Evolutionary conservation across 2,888 invertebrate genomes (phyloP).

Genomic region (Xanthia togata): DNA sequence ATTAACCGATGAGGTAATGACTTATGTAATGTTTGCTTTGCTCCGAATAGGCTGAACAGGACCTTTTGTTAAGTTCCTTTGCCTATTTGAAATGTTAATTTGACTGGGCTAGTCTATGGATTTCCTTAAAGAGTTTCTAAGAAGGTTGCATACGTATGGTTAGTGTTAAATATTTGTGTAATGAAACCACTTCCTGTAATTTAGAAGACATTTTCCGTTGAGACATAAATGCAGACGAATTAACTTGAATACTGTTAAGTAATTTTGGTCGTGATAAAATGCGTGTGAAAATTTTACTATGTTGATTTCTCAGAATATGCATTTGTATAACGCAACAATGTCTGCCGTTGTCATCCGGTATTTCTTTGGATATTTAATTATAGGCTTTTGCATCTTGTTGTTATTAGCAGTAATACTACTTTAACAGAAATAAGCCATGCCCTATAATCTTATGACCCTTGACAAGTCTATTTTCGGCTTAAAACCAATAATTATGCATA

Average conservation of each 20-base stretch:
- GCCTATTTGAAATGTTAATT: slow-evolving; percentile 57
- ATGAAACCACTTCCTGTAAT: slow-evolving; percentile 50
- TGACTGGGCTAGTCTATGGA: slow-evolving; percentile 47
- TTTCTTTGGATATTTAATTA: background rate
- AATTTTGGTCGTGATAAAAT: slow-evolving; percentile 10
- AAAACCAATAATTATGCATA: background rate
- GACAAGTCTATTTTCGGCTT: background rate
- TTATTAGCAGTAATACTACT: background rate
- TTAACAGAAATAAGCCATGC: background rate
- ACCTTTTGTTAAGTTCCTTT: slow-evolving; percentile 62
- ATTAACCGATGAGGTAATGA: slow-evolving; percentile 56
- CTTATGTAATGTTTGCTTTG: slow-evolving; percentile 58
- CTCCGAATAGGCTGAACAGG: slow-evolving; percentile 54
- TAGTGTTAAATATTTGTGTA: slow-evolving; percentile 45
- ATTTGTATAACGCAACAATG: slow-evolving; percentile 10
- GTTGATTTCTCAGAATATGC: slow-evolving; percentile 31
- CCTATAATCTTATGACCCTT: background rate
- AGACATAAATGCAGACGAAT: slow-evolving; percentile 30
- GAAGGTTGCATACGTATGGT: slow-evolving; percentile 51
- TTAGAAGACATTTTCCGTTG: slow-evolving; percentile 47
- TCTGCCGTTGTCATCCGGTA: slow-evolving; percentile 7
- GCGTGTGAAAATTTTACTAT: slow-evolving; percentile 27
- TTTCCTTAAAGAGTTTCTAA: slow-evolving; percentile 48
- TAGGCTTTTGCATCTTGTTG: background rate
- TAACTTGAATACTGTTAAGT: slow-evolving; percentile 38